phyloP scores from a whole-genome alignment of 2,797 vertebrate species.

The Streptopelia turtur region DNA sequence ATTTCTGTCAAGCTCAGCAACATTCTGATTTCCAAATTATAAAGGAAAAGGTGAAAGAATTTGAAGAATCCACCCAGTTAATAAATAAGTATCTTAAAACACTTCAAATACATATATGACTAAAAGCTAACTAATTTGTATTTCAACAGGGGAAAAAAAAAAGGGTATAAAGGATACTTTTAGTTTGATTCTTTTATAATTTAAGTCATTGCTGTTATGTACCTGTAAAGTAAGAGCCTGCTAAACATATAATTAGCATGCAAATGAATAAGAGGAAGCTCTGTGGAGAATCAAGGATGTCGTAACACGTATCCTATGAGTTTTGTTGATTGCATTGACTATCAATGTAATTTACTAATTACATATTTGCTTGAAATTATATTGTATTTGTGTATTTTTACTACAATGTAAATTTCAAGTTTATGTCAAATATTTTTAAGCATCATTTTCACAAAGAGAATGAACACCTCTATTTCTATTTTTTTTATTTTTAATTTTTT shows the following conservation, averaged over 20 bases:
- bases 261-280: background rate
- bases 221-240: background rate
- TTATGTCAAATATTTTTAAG: background rate
- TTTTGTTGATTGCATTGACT: background rate
- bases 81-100: background rate
- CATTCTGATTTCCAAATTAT: background rate
- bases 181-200: background rate
- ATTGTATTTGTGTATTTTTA: background rate
- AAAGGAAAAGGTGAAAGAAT: background rate
- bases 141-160: background rate
- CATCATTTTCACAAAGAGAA: background rate
- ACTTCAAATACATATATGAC: background rate
- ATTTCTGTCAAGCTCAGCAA: background rate
- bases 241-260: background rate
- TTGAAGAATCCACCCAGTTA: accelerated
- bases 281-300: background rate
- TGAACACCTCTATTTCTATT: background rate
- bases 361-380: background rate
- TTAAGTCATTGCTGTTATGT: background rate
- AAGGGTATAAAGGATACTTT: background rate
- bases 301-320: accelerated
- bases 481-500: background rate
- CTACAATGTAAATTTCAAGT: background rate
- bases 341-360: background rate
- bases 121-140: background rate